Percentiles rank a stretch among this genome's conserved stretches.
phyloP scores from a whole-genome alignment of 2,797 vertebrate species.

The Mus spretus region DNA sequence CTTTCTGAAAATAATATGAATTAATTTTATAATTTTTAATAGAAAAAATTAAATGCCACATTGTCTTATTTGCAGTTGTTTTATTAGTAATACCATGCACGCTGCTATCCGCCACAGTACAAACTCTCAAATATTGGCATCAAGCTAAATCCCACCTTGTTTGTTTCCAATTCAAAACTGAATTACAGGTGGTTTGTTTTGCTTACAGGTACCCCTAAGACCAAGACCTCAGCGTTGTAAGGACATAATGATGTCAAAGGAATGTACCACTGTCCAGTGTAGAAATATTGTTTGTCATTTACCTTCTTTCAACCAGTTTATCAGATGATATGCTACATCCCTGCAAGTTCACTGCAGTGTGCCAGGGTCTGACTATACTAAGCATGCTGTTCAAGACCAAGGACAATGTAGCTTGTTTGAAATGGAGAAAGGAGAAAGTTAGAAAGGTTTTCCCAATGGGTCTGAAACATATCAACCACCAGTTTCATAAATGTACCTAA shows the following conservation, averaged over 20 bases:
- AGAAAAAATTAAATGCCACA: background rate
- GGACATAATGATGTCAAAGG: background rate
- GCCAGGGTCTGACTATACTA: fast-evolving
- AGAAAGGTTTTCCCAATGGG: fast-evolving
- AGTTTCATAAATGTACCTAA: background rate
- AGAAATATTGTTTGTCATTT: background rate
- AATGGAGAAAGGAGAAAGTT: too few species aligned
- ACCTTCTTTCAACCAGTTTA: background rate
- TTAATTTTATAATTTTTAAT: background rate
- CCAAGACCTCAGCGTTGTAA: background rate
- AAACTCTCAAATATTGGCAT: background rate
- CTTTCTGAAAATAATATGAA: background rate
- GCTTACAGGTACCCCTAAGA: background rate
- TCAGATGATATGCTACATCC: too few species aligned
- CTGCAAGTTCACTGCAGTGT: background rate
- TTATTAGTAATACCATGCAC: fast-evolving
- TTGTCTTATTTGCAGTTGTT: background rate
- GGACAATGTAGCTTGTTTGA: background rate
- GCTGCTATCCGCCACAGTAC: background rate
- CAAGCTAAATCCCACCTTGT: fast-evolving
- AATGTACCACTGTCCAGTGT: background rate
- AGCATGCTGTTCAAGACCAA: background rate
- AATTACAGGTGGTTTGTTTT: background rate
- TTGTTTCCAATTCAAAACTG: background rate
- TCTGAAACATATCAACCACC: background rate